Base-by-base conservation (phyloP, 2,888 invertebrate species). In the Limenitis camilla region DNA sequence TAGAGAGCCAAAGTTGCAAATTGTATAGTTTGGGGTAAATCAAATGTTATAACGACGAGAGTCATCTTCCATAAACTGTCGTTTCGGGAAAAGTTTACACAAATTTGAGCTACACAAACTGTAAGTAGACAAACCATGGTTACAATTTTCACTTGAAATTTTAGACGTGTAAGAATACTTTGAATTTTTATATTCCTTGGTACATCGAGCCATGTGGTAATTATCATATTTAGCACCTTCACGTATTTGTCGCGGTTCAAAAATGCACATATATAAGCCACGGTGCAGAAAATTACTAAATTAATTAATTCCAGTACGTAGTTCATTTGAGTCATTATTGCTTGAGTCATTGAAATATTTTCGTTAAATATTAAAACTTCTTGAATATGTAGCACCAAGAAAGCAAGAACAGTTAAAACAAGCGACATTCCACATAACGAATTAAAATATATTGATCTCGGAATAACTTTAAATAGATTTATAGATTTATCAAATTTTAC, bases 11-110 rank as follows among this genome's bases (percentile, higher is more conserved):
- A 47, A 1, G 62, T 59, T 1, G 71, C 62, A 41, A 79, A 78
- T 52, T 86, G 82, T 50, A 84, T 67, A 58, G 68, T 67, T 60
- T 84, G 81, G 0, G 81, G 76, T 10, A 80, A 49, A 54, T 70
- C 65, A 40, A 80, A 83, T 0, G 80, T 68, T 3, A 74, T 55
- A 2, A 61, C 57, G 0, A 81, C 78, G 8, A 81, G 62, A 32
- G 75, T 59, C 53, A 71, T 78, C 54, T 82, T 83, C 77, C 77
- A 80, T 1, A 72, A n/a, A 6, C 69, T 69, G 29, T 74, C 72
- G 0, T 55, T 35, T 45, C 81, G 66, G 0, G 77, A 71, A 38
- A 66, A 74, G 50, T 82, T 81, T 0, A 85, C 62, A 35, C 56
- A 55, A 5, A 73, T 31, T 57, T 81, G 76, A 7, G 71, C 41